Evolutionary conservation across 2,113 vertebrate species (phyloP).

Genomic region (Caranx melampygus): DNA sequence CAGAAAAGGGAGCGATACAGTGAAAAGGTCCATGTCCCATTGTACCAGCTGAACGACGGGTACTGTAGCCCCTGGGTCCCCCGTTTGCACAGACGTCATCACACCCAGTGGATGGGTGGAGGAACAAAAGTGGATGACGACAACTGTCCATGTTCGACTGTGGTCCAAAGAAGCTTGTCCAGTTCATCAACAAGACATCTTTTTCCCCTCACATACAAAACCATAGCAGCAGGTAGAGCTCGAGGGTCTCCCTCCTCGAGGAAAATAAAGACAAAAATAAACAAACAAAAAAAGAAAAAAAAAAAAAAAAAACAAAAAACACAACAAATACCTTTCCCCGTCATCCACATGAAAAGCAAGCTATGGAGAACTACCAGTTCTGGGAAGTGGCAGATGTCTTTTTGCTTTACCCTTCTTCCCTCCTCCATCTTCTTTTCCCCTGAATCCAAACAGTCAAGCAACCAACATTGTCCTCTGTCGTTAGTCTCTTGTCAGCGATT

Average conservation of each 20-base stretch:
- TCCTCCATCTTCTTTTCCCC: constrained; percentile 40
- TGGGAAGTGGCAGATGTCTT: constrained; percentile 77
- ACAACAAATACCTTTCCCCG: constrained; percentile 42
- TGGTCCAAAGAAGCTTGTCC: constrained; percentile 77
- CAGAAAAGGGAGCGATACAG: constrained; percentile 81
- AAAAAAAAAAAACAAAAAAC: constrained; percentile 44
- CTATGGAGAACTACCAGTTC: constrained; percentile 79
- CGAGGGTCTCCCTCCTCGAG: constrained; percentile 69
- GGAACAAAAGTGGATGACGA: constrained; percentile 73
- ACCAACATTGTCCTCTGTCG: constrained; percentile 71
- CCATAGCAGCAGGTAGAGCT: constrained; percentile 86
- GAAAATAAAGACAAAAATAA: constrained; percentile 44
- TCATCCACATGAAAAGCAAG: constrained; percentile 77
- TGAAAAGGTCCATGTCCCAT: constrained; percentile 84
- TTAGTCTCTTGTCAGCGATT: constrained; percentile 68
- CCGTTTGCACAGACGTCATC: constrained; percentile 56
- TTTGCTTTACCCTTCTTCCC: constrained; percentile 55
- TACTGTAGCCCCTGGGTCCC: constrained; percentile 69
- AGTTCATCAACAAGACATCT: constrained; percentile 75
- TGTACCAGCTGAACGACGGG: constrained; percentile 73
- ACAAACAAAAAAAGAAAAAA: constrained; percentile 38
- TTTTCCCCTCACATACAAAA: constrained; percentile 71
- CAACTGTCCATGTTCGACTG: constrained; percentile 62
- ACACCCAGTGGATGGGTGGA: constrained; percentile 66
- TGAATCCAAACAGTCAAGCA: constrained; percentile 55